A percentile compares a stretch with the other conserved stretches of the same genome.
These are phyloP conservation scores for Selene dorsalis DNA, from an alignment of 2,797 vertebrate species.

Conservation along the genomic window DNA sequence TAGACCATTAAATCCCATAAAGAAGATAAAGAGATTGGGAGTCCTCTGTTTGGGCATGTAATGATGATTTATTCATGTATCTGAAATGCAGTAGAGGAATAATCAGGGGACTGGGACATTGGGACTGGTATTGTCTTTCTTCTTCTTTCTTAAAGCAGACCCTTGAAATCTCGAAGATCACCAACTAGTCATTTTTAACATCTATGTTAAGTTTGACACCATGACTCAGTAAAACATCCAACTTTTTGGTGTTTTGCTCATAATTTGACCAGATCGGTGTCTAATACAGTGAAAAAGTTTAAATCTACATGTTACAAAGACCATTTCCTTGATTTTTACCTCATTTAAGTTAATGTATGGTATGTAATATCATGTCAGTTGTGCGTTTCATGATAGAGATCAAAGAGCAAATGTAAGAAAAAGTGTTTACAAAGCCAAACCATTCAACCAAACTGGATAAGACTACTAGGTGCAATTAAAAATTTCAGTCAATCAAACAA, in stretches of 20 bases:
- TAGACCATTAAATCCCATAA: conserved; percentile 49
- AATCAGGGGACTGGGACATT: conserved; percentile 3
- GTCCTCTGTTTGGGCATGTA: conserved; percentile 56
- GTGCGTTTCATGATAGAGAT: no score
- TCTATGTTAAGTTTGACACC: background rate
- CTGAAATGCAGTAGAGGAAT: conserved; percentile 28
- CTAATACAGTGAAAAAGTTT: background rate
- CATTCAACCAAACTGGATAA: background rate
- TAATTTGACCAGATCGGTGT: background rate
- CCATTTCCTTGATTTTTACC: background rate
- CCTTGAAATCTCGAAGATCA: background rate
- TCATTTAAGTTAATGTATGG: background rate
- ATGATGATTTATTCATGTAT: conserved; percentile 56
- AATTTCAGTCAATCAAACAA: no score
- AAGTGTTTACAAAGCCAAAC: background rate
- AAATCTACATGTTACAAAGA: background rate
- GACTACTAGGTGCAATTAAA: no score
- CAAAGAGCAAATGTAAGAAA: background rate
- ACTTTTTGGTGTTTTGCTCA: background rate
- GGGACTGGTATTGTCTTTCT: background rate
- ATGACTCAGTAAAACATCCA: background rate
- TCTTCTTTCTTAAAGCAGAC: background rate
- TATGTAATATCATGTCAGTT: no score
- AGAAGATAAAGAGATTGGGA: conserved; percentile 47
- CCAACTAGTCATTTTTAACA: background rate